Evolutionary conservation across 2,113 vertebrate genomes (phyloP), one percentile per base, ranked within the genome.

Genomic region (Apeltes quadracus): DNA sequence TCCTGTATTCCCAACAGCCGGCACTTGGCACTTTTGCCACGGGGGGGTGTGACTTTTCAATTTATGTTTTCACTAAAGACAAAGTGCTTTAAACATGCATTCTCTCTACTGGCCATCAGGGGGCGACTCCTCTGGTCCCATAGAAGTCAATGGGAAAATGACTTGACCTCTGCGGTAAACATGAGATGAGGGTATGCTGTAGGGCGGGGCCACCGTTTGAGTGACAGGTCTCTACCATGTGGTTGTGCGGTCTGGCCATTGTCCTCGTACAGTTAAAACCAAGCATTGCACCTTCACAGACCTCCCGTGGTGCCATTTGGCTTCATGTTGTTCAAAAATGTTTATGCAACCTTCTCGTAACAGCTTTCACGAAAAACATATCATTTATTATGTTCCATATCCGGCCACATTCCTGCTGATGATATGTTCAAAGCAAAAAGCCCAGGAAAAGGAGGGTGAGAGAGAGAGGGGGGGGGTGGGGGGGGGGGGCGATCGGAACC

Each of bases 361-460:
- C 27, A 27, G 14, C 15, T 43, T 14, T 16, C 16, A 12, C 27
- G n/a, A 25, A 3, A 46, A 51, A 23, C 23, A 50, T 25, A 44
- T 67, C 58, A 15, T 12, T 61, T 54, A 18, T 12, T 15, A 43
- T 48, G 66, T 34, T 1, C 6, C 54, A 22, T 36, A 63, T 71
- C 16, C 3, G 36, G 46, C 36, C 55, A 15, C 56, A 29, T 66
- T 63, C 54, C 67, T 20, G 64, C 68, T 76, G 71, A 69, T 76
- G 71, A 69, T 38, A 55, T 61, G 61, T 50, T 79, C 72, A 74
- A 38, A 83, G 74, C 72, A 63, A 73, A 65, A 56, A 65, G 58
- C 68, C 76, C 54, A 56, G 68, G 57, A 13, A 57, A 43, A 51
- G 29, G 66, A 69, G 55, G 55, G 55, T 38, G 23, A 7, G 34